Evolutionary conservation across 2,888 invertebrate genomes (phyloP).

Genomic region (Magallana nippona): DNA sequence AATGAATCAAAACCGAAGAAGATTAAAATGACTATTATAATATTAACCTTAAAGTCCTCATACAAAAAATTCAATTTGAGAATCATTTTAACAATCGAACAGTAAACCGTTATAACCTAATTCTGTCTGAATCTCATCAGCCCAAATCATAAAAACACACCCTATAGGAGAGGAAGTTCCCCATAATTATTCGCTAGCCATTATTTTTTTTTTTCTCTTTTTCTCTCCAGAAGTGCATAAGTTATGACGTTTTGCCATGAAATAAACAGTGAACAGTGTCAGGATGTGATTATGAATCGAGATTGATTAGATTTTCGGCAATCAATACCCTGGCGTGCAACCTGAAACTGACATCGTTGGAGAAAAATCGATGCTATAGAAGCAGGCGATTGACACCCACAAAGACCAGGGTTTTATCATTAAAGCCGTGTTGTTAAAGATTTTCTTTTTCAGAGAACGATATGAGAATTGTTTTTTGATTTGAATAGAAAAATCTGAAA

Average conservation of each 20-base stretch:
- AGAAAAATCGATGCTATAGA: conserved; percentile 5
- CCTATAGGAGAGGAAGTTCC: no score
- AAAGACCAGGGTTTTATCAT: background rate
- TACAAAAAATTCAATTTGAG: background rate
- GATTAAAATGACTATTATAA: no score
- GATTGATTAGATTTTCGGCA: conserved; percentile 30
- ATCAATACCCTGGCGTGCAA: conserved; percentile 14
- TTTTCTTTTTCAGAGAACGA: background rate
- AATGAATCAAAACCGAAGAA: no score
- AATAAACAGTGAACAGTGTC: background rate
- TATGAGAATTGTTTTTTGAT: background rate
- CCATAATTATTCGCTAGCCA: no score
- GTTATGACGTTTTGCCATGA: conserved; percentile 9
- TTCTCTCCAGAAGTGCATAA: background rate
- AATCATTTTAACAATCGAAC: background rate
- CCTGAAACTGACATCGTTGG: conserved; percentile 6
- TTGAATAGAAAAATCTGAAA: background rate
- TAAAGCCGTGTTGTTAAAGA: no score
- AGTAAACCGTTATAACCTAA: background rate
- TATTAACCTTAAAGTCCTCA: background rate
- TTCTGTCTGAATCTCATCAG: background rate
- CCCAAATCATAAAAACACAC: no score
- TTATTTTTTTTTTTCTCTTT: no score
- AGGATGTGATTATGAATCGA: conserved; percentile 9
- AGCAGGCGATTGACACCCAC: background rate